Evolutionary conservation across 1,140 invertebrate genomes (phyloP), one percentile per base, ranked within the genome.

Genomic region (Chymomyza costata): DNA sequence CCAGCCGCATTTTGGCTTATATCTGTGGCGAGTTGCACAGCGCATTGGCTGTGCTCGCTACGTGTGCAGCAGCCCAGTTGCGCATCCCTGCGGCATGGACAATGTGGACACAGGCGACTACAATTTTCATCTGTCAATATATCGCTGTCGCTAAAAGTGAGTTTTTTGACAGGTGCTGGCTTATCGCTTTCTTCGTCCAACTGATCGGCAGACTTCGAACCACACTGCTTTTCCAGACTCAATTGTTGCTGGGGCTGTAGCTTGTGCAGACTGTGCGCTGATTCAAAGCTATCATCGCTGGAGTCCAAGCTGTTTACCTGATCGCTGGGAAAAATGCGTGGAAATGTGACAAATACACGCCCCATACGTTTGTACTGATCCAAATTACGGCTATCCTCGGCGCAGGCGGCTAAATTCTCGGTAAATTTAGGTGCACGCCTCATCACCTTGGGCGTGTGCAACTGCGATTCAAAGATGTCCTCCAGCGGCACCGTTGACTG

Each of bases 361-460:
- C 84, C 84, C 69, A 86, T 43, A 2, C 84, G 66, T 54, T 86
- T 86, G 17, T 86, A 86, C 44, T 83, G 78, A 30, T 85, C 84
- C 19, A 81, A 30, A 30, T 82, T 78, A 8, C 74, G 58, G 6
- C 34, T 82, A 13, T 92, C 90, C 71, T 91, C 90, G 28, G 90
- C 90, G 76, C 90, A 91, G 19, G 88, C 90, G 6, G 90, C 89
- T 14, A 92, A 84, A 81, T 89, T 91, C 56, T 90, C 89, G 16
- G 87, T 87, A 41, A 91, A 91, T 71, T 91, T 91, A 1, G 90
- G 90, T 1, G 90, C 91, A 41, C 90, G 85, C 41, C 90, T 82
- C 88, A 92, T 89, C 1, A 89, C 83, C 63, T 86, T 87, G 2
- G 87, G 87, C 6, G 87, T 88, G 37, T 86, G 86, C 56, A 87